A percentile compares a stretch with the other conserved stretches of the same genome.
Conservation (phyloP, 2,797 vertebrate species). For the Pyrocephalus nanus region DNA sequence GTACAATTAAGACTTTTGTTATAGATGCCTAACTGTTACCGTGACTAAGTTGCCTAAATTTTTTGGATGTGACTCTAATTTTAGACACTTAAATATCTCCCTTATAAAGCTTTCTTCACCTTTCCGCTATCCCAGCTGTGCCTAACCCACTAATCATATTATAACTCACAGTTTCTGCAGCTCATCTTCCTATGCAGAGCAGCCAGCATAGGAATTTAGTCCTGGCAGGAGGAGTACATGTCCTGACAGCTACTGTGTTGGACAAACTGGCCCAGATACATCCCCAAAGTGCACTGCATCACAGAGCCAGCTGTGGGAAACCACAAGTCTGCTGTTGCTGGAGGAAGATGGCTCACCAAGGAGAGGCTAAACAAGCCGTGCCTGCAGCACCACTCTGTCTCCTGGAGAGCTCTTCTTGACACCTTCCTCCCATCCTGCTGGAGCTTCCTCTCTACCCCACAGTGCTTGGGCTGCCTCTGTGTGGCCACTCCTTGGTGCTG, state of each 20-base stretch:
- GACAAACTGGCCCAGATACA: background rate
- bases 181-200: fast-evolving
- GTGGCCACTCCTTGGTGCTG: fast-evolving
- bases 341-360: fast-evolving
- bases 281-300: fast-evolving
- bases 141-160: background rate
- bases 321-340: fast-evolving
- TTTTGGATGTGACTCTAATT: background rate
- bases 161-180: background rate
- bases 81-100: background rate
- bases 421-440: background rate
- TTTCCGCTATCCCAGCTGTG: background rate
- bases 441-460: fast-evolving
- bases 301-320: fast-evolving
- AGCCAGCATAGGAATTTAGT: fast-evolving
- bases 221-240: background rate
- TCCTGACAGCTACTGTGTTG: background rate
- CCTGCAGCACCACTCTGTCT: background rate
- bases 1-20: background rate
- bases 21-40: background rate
- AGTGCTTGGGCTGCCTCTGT: background rate
- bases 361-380: background rate
- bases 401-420: background rate
- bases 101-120: background rate
- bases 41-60: background rate